These are phyloP conservation scores for Luperina nickerlii DNA, from an alignment of 2,888 invertebrate genomes.

Conservation along the genomic window DNA sequence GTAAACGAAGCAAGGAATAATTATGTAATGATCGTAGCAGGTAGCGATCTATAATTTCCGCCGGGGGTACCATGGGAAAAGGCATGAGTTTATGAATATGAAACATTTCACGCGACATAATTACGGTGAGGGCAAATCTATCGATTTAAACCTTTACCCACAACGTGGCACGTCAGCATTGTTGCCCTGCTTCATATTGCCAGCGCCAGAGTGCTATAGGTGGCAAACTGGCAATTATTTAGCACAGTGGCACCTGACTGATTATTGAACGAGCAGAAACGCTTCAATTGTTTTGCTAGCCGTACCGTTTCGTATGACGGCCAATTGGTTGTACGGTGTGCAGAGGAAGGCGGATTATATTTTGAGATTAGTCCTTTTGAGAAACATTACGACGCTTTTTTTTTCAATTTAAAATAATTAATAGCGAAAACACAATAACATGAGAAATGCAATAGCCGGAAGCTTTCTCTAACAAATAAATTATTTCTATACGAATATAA, in stretches of 20 bases:
- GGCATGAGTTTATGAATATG: background rate
- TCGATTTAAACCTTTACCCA: background rate
- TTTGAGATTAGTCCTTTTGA: no score
- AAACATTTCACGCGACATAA: background rate
- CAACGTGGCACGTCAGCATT: slow-evolving; percentile 11
- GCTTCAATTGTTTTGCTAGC: slow-evolving; percentile 58
- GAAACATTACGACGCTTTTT: no score
- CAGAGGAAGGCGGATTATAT: slow-evolving; percentile 21
- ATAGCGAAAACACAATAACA: no score
- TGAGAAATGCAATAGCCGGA: no score
- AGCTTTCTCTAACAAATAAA: no score
- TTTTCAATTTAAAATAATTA: background rate
- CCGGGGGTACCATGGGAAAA: background rate
- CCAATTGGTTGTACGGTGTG: slow-evolving; percentile 54
- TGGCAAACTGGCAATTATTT: slow-evolving; percentile 54
- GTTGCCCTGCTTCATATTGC: slow-evolving; percentile 22
- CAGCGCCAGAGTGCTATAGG: slow-evolving; percentile 25
- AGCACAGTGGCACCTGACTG: slow-evolving; percentile 57
- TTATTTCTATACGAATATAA: no score
- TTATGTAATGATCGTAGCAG: no score
- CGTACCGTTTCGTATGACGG: slow-evolving; percentile 51
- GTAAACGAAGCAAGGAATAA: no score
- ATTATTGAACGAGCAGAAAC: slow-evolving; percentile 59
- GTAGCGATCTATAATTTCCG: background rate
- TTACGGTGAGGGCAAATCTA: background rate